These are phyloP conservation scores for Mesopsocus fuscifrons DNA, from an alignment of 2,888 invertebrate genomes.

Conservation along the genomic window DNA sequence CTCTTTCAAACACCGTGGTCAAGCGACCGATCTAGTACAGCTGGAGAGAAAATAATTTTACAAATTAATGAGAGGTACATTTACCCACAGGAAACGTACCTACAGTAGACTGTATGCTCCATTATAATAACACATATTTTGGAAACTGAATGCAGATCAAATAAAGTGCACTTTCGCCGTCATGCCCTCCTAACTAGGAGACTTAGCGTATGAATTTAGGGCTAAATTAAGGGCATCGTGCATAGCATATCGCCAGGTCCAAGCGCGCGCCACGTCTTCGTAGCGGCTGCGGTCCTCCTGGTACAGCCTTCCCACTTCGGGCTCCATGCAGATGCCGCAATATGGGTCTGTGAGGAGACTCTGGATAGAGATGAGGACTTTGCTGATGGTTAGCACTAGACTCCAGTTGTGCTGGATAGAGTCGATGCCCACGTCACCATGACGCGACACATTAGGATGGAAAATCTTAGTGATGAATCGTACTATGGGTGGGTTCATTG, in stretches of 20 bases:
- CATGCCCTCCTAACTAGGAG: too few relatives aligned
- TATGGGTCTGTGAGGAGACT: conserved; percentile 79
- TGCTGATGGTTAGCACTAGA: conserved; percentile 77
- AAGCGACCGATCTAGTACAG: too few relatives aligned
- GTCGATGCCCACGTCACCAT: conserved; percentile 90
- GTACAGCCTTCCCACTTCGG: conserved; percentile 61
- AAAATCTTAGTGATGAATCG: conserved; percentile 82
- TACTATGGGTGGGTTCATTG: conserved; percentile 80
- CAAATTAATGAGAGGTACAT: too few relatives aligned
- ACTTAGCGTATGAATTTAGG: too few relatives aligned
- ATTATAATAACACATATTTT: too few relatives aligned
- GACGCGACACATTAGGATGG: conserved; percentile 87
- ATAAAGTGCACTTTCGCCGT: too few relatives aligned
- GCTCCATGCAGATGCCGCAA: conserved; percentile 81
- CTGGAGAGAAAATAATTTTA: too few relatives aligned
- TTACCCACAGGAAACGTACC: too few relatives aligned
- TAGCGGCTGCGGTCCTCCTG: conserved; percentile 49
- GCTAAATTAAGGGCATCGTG: conserved; percentile 39
- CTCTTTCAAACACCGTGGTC: too few relatives aligned
- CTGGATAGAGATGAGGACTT: conserved; percentile 72
- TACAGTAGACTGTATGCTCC: too few relatives aligned
- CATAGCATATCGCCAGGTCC: conserved; percentile 88
- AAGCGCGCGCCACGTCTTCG: conserved; percentile 60
- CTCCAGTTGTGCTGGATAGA: conserved; percentile 94
- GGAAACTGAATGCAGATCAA: too few relatives aligned